Evolutionary conservation across 2,797 vertebrate genomes (phyloP).

Genomic region (Neosilurus hyrtlii): DNA sequence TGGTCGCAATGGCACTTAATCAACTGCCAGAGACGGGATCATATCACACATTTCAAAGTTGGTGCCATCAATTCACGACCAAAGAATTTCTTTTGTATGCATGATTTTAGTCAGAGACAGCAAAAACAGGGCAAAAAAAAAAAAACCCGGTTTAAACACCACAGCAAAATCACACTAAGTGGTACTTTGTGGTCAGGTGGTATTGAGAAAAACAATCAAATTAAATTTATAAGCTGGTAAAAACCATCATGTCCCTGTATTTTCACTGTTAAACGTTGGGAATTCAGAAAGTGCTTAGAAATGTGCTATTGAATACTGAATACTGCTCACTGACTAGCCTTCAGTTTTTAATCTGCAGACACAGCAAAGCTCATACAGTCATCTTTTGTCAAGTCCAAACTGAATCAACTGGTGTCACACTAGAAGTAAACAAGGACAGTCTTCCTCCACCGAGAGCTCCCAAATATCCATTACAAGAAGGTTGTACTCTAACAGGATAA

Average conservation of each 20-base stretch:
- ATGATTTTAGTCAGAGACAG: neutral
- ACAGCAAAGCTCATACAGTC: neutral
- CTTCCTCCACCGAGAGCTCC: neutral
- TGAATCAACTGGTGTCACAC: neutral
- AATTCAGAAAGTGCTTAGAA: neutral
- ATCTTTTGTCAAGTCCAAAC: constrained; percentile 21
- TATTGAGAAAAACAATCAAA: neutral
- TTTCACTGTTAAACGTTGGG: neutral
- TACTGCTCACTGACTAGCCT: neutral
- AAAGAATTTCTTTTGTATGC: neutral
- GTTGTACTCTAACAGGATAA: neutral
- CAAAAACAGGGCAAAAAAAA: neutral
- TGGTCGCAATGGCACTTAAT: neutral
- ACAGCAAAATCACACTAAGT: neutral
- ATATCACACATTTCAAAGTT: neutral
- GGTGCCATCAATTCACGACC: neutral
- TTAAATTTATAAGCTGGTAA: neutral
- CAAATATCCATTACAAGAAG: constrained; percentile 40
- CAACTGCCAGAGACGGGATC: no score
- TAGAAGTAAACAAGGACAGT: neutral
- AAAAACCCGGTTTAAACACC: neutral
- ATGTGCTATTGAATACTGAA: neutral
- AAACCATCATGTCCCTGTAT: neutral
- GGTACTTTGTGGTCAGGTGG: neutral
- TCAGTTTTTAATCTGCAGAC: neutral